These are phyloP conservation scores for Heliconius melpomene DNA, from an alignment of 1,140 invertebrate species.

Conservation along the genomic window DNA sequence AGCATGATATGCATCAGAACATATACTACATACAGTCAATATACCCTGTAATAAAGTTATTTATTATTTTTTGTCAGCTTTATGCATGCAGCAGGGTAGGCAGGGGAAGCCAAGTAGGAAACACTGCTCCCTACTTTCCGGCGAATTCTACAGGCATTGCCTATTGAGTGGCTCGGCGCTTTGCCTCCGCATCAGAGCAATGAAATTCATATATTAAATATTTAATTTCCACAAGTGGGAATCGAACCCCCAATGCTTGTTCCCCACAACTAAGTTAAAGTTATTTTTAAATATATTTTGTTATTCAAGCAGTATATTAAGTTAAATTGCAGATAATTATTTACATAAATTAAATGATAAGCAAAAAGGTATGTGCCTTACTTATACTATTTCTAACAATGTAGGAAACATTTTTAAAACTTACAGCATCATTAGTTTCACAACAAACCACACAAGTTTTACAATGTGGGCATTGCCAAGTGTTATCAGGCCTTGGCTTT, in stretches of 20 bases:
- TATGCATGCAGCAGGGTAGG: too few species aligned
- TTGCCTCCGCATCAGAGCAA: too few species aligned
- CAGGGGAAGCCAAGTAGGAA: too few species aligned
- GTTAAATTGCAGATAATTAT: not conserved
- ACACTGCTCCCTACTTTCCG: too few species aligned
- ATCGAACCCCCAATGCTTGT: too few species aligned
- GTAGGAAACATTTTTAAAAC: conserved; percentile 52
- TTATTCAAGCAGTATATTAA: not conserved
- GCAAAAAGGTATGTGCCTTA: not conserved
- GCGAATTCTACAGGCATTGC: too few species aligned
- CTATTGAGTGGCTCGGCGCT: too few species aligned
- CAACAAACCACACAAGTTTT: conserved; percentile 87
- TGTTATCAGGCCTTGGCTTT: conserved; percentile 84
- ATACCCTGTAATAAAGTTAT: conserved; percentile 80
- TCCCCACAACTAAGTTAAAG: not conserved
- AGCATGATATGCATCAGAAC: conserved; percentile 91
- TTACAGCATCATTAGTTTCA: conserved; percentile 87
- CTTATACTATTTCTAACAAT: not conserved
- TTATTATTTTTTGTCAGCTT: not conserved
- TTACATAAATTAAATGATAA: conserved; percentile 10
- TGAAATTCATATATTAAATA: too few species aligned
- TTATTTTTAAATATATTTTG: conserved; percentile 72
- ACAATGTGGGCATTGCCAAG: conserved; percentile 88
- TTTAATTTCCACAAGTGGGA: too few species aligned
- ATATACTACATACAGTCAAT: conserved; percentile 89